phyloP scores from a whole-genome alignment of 2,888 invertebrate genomes.

The Caenorhabditis sinica region DNA sequence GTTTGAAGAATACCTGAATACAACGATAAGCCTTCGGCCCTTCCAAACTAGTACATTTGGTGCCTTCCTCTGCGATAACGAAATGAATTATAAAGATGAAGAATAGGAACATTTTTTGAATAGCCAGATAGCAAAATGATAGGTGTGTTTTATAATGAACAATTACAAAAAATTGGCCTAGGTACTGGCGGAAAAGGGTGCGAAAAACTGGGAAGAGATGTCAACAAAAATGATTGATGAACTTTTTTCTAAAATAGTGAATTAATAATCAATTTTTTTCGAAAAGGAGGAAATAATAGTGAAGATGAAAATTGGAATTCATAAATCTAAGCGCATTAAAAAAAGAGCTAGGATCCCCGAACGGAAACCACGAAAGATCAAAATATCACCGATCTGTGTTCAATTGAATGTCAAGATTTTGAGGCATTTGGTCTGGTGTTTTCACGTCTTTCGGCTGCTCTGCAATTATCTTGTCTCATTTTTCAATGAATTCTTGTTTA shows the following conservation, averaged over 20 bases:
- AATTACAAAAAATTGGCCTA: background rate
- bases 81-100: background rate
- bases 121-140: background rate
- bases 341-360: too few species aligned
- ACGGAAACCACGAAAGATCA: too few species aligned
- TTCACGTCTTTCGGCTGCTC: too few species aligned
- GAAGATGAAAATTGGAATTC: too few species aligned
- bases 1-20: constrained; percentile 6
- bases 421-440: too few species aligned
- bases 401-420: too few species aligned
- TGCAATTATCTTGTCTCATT: too few species aligned
- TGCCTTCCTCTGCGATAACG: background rate
- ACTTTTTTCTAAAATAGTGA: background rate
- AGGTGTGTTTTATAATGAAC: background rate
- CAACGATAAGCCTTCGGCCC: background rate
- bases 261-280: background rate
- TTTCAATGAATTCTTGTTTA: too few species aligned
- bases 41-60: background rate
- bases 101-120: background rate
- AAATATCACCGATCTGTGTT: too few species aligned
- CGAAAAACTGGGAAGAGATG: background rate
- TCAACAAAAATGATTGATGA: constrained; percentile 16
- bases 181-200: background rate
- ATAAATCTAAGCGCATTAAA: too few species aligned
- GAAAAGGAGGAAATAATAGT: too few species aligned